A percentile compares a stretch with the other conserved stretches of the same genome.
Evolutionary conservation across 1,140 invertebrate species (phyloP).

Genomic region (Micrasema longulum): DNA sequence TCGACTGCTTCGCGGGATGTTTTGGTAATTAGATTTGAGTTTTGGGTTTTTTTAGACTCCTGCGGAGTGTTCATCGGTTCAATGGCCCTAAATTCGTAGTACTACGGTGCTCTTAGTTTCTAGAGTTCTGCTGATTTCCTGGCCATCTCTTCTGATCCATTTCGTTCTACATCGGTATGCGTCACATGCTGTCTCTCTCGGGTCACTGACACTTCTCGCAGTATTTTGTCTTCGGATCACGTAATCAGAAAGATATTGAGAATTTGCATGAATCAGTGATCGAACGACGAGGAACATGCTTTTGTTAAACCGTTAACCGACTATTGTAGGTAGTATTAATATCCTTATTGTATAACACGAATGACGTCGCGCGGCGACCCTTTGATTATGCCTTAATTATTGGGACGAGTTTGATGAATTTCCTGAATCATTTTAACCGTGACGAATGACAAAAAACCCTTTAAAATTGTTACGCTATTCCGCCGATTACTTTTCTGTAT

Average conservation of each 20-base stretch:
- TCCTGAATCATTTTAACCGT: too few relatives aligned
- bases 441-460: too few relatives aligned
- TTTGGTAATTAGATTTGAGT: not conserved
- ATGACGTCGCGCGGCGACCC: too few relatives aligned
- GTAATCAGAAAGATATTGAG: not conserved
- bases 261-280: constrained; percentile 18
- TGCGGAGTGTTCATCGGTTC: not conserved
- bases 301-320: constrained; percentile 2
- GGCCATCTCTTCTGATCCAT: constrained; percentile 1
- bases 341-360: too few relatives aligned
- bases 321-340: too few relatives aligned
- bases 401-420: too few relatives aligned
- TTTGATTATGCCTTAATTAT: too few relatives aligned
- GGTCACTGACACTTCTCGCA: constrained; percentile 14
- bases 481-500: not conserved
- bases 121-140: constrained; percentile 3
- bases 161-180: constrained; percentile 16
- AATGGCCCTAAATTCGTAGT: not conserved
- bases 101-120: not conserved
- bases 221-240: not conserved
- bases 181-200: constrained; percentile 8
- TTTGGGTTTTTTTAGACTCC: not conserved
- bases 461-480: too few relatives aligned
- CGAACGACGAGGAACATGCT: not conserved
- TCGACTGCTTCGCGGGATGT: constrained; percentile 7